Conservation (phyloP, 2,888 invertebrate genomes). For the Pedicia rivosa region DNA sequence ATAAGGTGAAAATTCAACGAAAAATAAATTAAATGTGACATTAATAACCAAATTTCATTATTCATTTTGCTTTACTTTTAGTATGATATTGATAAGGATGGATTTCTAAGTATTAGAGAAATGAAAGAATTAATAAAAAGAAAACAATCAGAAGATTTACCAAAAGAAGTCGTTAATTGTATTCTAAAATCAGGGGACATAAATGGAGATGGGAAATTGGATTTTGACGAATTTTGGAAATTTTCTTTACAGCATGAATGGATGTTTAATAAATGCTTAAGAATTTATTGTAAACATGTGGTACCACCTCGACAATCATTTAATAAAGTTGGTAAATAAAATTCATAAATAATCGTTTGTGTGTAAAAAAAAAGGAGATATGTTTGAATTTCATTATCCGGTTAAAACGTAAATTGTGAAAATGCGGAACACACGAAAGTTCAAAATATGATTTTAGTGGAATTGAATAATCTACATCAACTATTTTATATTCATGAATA, state of each 20-base stretch:
- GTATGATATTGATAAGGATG: constrained; percentile 58
- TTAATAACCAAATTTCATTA: too few species aligned
- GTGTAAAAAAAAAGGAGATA: too few species aligned
- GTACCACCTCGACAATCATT: constrained; percentile 28
- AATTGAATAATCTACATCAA: too few species aligned
- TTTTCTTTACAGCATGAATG: constrained; percentile 38
- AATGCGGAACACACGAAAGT: too few species aligned
- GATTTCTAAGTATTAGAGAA: constrained; percentile 48
- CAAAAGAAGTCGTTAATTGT: constrained; percentile 45
- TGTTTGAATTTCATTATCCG: too few species aligned
- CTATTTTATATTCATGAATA: too few species aligned
- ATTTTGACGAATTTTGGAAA: constrained; percentile 50
- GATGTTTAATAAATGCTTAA: constrained; percentile 26
- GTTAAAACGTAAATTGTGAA: too few species aligned
- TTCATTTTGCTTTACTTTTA: constrained; percentile 22
- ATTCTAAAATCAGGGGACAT: constrained; percentile 49
- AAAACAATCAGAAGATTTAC: constrained; percentile 41
- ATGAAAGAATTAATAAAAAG: constrained; percentile 30
- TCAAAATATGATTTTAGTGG: too few species aligned
- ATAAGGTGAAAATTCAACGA: too few species aligned
- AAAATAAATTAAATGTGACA: too few species aligned
- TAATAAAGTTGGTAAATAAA: too few species aligned
- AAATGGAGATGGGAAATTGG: constrained; percentile 43
- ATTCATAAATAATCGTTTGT: too few species aligned
- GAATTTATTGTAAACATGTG: constrained; percentile 24